phyloP scores from a whole-genome alignment of 2,888 invertebrate genomes.

The Chaitophorus viminalis region DNA sequence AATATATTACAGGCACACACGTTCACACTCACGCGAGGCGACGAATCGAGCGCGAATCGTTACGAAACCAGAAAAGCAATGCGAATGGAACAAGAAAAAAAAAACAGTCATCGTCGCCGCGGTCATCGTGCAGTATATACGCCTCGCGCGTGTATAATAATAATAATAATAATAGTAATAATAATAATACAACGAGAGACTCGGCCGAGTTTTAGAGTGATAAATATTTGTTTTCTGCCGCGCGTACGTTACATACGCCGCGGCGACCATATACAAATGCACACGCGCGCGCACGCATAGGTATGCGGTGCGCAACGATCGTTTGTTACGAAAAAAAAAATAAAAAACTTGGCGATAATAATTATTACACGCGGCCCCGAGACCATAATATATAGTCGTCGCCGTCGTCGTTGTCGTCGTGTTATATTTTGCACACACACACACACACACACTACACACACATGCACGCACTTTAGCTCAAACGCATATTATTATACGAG shows the following conservation, averaged over 20 bases:
- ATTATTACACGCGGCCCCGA: constrained; percentile 45
- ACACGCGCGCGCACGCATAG: constrained; percentile 40
- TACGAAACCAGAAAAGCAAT: not conserved
- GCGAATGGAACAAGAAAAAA: not conserved
- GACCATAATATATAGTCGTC: constrained; percentile 16
- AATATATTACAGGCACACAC: not conserved
- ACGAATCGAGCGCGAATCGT: constrained; percentile 33
- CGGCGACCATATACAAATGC: not conserved
- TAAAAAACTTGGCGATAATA: constrained; percentile 46
- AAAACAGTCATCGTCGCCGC: not conserved
- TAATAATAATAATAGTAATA: too few relatives aligned
- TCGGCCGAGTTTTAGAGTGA: constrained; percentile 20
- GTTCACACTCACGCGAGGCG: not conserved
- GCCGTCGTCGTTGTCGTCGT: not conserved
- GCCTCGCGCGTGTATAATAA: not conserved
- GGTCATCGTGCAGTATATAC: not conserved
- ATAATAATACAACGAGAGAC: not conserved
- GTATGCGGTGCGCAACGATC: constrained; percentile 42
- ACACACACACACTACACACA: not conserved
- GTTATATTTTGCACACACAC: not conserved
- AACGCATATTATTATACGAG: not conserved
- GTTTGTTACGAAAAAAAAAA: constrained; percentile 22
- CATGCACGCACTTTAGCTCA: not conserved
- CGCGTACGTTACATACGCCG: not conserved
- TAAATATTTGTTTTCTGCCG: constrained; percentile 46